These are phyloP conservation scores for Tragelaphus strepsiceros DNA, from an alignment of 2,113 vertebrate species.

Conservation along the genomic window DNA sequence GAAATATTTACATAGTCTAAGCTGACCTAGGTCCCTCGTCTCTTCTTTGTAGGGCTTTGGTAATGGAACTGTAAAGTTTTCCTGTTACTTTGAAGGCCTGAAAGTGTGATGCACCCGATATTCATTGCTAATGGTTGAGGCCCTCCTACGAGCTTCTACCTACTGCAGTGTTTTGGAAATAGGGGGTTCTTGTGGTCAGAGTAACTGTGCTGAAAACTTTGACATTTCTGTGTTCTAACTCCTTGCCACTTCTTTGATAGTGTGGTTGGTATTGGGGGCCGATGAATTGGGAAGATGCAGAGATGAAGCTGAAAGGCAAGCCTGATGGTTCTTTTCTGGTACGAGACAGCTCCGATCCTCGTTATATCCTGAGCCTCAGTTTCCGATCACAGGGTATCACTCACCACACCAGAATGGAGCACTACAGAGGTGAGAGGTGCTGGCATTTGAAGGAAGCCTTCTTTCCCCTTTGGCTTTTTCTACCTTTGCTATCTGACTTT, in stretches of 20 bases:
- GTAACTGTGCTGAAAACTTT: background rate
- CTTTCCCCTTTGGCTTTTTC: background rate
- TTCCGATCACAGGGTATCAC: conserved; percentile 96
- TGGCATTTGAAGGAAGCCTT: background rate
- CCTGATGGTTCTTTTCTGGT: conserved; percentile 96
- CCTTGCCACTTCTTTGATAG: conserved; percentile 68
- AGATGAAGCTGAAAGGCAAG: conserved; percentile 97
- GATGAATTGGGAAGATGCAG: conserved; percentile 98
- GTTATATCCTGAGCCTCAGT: conserved; percentile 98
- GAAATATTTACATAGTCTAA: conserved; percentile 2
- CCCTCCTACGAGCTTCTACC: background rate
- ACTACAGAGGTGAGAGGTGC: conserved; percentile 87
- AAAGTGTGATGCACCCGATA: background rate
- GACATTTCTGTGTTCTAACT: background rate
- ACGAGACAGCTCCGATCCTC: conserved; percentile 95
- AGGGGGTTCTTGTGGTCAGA: background rate
- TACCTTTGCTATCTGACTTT: background rate
- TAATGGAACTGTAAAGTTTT: background rate
- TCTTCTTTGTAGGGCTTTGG: background rate
- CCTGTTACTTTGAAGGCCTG: background rate
- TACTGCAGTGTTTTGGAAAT: background rate
- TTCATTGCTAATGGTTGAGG: background rate
- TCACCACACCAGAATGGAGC: conserved; percentile 96
- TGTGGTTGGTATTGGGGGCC: conserved; percentile 99
- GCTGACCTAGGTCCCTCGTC: background rate